These are phyloP conservation scores for Lepeophtheirus nordmannii DNA, from an alignment of 2,888 invertebrate species.

Conservation along the genomic window DNA sequence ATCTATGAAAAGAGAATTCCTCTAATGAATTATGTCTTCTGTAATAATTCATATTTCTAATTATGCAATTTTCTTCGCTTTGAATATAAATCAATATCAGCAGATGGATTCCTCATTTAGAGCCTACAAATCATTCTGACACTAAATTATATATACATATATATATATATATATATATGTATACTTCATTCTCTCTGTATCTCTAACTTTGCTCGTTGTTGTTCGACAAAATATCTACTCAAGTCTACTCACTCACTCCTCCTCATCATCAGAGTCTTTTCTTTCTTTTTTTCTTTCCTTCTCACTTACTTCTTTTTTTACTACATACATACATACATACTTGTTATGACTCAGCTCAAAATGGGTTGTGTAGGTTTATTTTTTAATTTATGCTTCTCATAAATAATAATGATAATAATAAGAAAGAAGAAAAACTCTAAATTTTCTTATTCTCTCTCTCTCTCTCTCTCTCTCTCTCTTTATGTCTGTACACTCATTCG, in stretches of 20 bases:
- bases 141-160: neutral
- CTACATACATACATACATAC: neutral
- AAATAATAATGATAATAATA: neutral
- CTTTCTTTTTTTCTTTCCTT: neutral
- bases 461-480: neutral
- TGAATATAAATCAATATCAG: conserved; percentile 7
- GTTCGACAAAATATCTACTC: neutral
- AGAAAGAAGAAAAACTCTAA: neutral
- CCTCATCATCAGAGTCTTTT: neutral
- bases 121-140: conserved; percentile 6
- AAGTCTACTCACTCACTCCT: conserved; percentile 1
- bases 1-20: too few species aligned
- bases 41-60: neutral
- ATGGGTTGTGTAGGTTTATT: conserved; percentile 4
- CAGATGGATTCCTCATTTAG: conserved; percentile 7
- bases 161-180: too few species aligned
- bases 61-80: conserved; percentile 6
- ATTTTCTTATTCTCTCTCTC: neutral
- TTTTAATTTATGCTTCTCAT: conserved; percentile 7
- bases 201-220: neutral
- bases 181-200: too few species aligned
- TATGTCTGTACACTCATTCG: neutral
- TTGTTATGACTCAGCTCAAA: conserved; percentile 8
- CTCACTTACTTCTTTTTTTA: too few species aligned
- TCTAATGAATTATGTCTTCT: neutral